phyloP scores from a whole-genome alignment of 2,113 vertebrate species.

The Mystacornis crossleyi region DNA sequence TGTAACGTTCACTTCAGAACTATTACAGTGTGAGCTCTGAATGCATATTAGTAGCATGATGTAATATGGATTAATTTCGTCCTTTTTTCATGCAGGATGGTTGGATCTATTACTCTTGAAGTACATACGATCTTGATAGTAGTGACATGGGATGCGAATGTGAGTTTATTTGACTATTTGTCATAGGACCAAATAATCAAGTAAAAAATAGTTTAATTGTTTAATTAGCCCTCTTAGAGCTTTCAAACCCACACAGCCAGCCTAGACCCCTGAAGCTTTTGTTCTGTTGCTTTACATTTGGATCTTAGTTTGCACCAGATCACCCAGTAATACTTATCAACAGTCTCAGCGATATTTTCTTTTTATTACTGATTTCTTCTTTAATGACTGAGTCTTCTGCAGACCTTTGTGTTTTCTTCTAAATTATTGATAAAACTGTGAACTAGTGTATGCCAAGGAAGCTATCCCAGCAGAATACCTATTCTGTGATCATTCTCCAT shows the following conservation, averaged over 20 bases:
- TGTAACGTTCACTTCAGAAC: slow-evolving; percentile 38
- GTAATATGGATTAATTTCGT: slow-evolving; percentile 15
- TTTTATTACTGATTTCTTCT: background rate
- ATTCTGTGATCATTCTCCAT: background rate
- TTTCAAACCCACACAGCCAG: background rate
- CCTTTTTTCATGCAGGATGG: slow-evolving; percentile 13
- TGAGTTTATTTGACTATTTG: slow-evolving; percentile 15
- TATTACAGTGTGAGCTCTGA: slow-evolving; percentile 38
- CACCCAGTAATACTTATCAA: background rate
- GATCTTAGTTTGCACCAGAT: background rate
- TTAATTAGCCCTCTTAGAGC: background rate
- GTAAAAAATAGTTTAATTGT: background rate
- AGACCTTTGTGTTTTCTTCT: background rate
- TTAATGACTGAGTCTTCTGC: background rate
- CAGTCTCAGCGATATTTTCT: background rate
- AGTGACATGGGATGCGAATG: background rate
- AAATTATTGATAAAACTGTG: background rate
- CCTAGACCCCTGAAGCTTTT: background rate
- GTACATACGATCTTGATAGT: background rate
- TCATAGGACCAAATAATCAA: background rate
- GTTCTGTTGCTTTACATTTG: background rate
- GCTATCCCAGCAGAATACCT: background rate
- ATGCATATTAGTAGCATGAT: slow-evolving; percentile 34
- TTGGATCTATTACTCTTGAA: slow-evolving; percentile 30
- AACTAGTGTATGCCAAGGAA: background rate